A percentile compares a stretch with the other conserved stretches of the same genome.
Conservation (phyloP, 2,888 invertebrate species). For the Andrena bucephala region DNA sequence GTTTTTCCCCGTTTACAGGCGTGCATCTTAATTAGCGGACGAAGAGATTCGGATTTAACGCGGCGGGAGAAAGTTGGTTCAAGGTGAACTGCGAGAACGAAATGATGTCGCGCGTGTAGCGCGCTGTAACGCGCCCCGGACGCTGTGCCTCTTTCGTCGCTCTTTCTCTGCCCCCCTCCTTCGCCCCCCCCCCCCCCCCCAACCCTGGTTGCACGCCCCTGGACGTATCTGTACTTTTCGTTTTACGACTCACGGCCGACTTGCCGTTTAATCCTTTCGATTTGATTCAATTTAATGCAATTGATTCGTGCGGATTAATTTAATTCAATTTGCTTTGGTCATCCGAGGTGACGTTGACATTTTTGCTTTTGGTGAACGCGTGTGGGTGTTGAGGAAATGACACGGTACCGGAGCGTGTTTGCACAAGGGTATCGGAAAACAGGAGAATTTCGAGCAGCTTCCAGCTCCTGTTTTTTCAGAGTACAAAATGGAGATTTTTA, state of each 20-base stretch:
- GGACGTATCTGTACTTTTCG: background rate
- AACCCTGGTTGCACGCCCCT: no score
- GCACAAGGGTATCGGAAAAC: no score
- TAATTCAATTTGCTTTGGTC: background rate
- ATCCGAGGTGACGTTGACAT: background rate
- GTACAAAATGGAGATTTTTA: no score
- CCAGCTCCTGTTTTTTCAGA: no score
- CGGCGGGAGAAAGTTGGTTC: conserved; percentile 54
- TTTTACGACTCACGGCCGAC: background rate
- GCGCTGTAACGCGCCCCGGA: background rate
- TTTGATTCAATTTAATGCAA: background rate
- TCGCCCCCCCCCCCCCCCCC: background rate
- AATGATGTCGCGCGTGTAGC: conserved; percentile 33
- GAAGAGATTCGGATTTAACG: conserved; percentile 31
- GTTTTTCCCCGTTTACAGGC: conserved; percentile 8
- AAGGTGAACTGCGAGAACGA: conserved; percentile 51
- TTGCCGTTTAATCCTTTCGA: conserved; percentile 1
- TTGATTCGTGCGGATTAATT: background rate
- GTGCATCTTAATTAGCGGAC: conserved; percentile 40
- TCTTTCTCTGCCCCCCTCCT: background rate
- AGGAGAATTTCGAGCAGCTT: no score
- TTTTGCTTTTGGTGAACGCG: conserved; percentile 41
- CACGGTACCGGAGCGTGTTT: background rate
- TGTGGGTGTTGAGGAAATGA: conserved; percentile 17
- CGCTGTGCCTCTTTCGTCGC: conserved; percentile 6